Evolutionary conservation across 2,113 vertebrate genomes (phyloP), one percentile per base, ranked within the genome.

Genomic region (Pterocles burchelli): DNA sequence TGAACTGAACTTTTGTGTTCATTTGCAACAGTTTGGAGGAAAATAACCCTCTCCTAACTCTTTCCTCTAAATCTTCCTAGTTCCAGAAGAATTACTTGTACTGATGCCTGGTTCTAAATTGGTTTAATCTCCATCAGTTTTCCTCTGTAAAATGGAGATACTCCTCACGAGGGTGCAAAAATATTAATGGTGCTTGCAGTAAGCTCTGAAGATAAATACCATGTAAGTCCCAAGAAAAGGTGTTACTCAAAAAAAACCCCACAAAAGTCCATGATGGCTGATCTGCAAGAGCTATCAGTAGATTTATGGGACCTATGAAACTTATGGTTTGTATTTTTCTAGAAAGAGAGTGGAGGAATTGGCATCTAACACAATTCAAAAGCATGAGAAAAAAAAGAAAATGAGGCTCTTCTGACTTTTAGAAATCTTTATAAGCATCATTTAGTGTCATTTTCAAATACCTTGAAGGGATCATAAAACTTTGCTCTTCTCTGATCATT

Each of bases 391-490:
- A 85, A 93, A 31, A 92, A 71, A 92, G 75, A 89, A 92, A 94
- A 88, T 51, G 81, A 83, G 49, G 70, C 51, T 96, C 67, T 93
- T 93, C 85, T 96, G 94, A 94, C 93, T 96, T 97, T 94, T 95
- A 94, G 87, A 95, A 95, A 91, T 94, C 95, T 93, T 91, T 89
- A 85, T 87, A 90, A 85, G 93, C 6, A 13, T 92, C 82, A 94
- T 95, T 96, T 95, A 93, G 79, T 96, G 86, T 95, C 76, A 90
- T 95, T 96, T 97, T 95, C 85, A 95, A 95, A 97, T 96, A 84
- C 96, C 96, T 96, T 91, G 91, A 93, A 97, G 96, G 95, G 89
- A 96, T 96, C 79, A 85, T 96, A 96, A 97, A 96, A 96, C 85
- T 95, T 95, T 93, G 85, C 87, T 96, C 87, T 80, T 94, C 87